Evolutionary conservation across 2,888 invertebrate genomes (phyloP).

Genomic region (Lycaena phlaeas): DNA sequence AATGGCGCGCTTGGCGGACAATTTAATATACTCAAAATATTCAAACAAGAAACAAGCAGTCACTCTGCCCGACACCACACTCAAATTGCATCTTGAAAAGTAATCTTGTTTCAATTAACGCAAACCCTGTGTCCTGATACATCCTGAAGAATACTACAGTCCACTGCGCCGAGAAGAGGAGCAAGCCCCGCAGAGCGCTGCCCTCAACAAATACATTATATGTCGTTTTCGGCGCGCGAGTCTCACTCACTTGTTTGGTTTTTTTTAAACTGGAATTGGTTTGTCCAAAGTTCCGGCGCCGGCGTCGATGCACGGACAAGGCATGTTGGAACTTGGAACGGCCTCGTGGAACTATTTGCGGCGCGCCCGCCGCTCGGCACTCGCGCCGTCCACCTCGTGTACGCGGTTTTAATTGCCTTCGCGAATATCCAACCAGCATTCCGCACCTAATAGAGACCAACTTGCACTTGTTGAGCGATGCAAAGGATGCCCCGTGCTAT

Average conservation of each 20-base stretch:
- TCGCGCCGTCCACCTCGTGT: slow-evolving; percentile 25
- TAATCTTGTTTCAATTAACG: too few relatives aligned
- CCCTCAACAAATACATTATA: background rate
- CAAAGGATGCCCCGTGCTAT: background rate
- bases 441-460: slow-evolving; percentile 30
- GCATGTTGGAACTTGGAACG: slow-evolving; percentile 37
- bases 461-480: slow-evolving; percentile 4
- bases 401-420: slow-evolving; percentile 48
- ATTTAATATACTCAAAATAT: too few relatives aligned
- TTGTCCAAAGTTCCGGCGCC: slow-evolving; percentile 8
- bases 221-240: background rate
- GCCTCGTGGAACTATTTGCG: slow-evolving; percentile 63
- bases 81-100: too few relatives aligned
- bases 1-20: too few relatives aligned
- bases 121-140: too few relatives aligned
- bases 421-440: slow-evolving; percentile 52
- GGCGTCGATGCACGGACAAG: slow-evolving; percentile 15
- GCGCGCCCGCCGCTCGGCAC: slow-evolving; percentile 29
- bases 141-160: too few relatives aligned
- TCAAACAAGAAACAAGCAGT: too few relatives aligned
- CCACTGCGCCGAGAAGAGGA: too few relatives aligned
- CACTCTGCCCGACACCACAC: too few relatives aligned
- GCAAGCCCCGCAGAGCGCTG: too few relatives aligned
- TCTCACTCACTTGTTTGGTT: background rate
- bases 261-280: background rate